Evolutionary conservation across 2,888 invertebrate genomes (phyloP).

Genomic region (Pycnomerus fuliginosus): DNA sequence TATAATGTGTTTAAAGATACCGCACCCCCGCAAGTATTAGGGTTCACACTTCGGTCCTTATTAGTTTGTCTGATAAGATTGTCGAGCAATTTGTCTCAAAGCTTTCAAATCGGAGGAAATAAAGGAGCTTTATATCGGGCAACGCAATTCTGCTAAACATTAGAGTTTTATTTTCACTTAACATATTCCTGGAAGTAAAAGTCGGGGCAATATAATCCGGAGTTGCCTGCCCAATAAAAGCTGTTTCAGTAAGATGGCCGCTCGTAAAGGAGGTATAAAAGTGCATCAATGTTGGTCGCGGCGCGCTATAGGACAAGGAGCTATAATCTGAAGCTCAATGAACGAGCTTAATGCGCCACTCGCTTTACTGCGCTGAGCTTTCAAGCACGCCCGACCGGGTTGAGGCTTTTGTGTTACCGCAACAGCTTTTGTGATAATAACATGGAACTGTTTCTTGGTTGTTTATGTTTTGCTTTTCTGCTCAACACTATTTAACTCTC

Average conservation of each 20-base stretch:
- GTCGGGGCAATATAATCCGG: slow-evolving; percentile 26
- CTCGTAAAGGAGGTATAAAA: slow-evolving; percentile 48
- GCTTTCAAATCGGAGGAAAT: background rate
- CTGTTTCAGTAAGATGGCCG: slow-evolving; percentile 45
- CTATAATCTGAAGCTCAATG: slow-evolving; percentile 49
- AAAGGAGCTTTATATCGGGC: background rate
- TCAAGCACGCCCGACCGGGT: slow-evolving; percentile 42
- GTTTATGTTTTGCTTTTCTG: slow-evolving; percentile 43
- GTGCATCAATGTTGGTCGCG: slow-evolving; percentile 45
- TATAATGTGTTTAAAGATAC: slow-evolving; percentile 45
- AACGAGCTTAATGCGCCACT: slow-evolving; percentile 48
- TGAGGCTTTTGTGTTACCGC: slow-evolving; percentile 42
- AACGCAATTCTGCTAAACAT: slow-evolving; percentile 12
- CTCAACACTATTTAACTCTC: too few species aligned
- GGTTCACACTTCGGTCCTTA: slow-evolving; percentile 34
- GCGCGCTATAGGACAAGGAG: slow-evolving; percentile 46
- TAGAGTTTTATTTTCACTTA: slow-evolving; percentile 28
- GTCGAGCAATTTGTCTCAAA: slow-evolving; percentile 28
- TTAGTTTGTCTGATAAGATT: slow-evolving; percentile 29
- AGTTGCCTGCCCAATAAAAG: slow-evolving; percentile 34
- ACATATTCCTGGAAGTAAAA: slow-evolving; percentile 26
- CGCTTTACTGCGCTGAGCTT: slow-evolving; percentile 48
- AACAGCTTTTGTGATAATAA: slow-evolving; percentile 48
- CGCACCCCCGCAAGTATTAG: slow-evolving; percentile 38
- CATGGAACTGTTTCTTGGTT: slow-evolving; percentile 45